Conservation (phyloP, 2,797 vertebrate species). For the Staurois parvus region DNA sequence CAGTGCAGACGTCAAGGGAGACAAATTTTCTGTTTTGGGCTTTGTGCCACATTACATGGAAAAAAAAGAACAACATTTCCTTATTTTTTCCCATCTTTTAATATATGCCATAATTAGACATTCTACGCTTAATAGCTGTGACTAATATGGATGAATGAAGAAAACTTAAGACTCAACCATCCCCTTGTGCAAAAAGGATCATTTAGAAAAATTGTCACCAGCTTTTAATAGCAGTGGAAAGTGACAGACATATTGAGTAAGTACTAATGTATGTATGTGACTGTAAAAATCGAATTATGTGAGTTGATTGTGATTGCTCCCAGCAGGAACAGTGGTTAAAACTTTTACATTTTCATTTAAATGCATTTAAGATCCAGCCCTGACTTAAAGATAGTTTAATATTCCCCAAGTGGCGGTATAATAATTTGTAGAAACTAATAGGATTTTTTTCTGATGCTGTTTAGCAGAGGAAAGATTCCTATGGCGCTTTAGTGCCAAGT, state of each 20-base stretch:
- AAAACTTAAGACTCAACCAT: neutral
- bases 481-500: too few relatives aligned
- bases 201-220: constrained; percentile 6
- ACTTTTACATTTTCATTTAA: constrained; percentile 1
- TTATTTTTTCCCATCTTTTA: neutral
- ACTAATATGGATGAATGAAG: neutral
- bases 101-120: neutral
- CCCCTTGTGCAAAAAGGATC: neutral
- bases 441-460: too few relatives aligned
- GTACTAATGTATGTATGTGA: neutral
- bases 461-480: too few relatives aligned
- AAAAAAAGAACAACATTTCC: neutral
- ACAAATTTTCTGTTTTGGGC: neutral
- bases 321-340: neutral
- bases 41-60: neutral
- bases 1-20: neutral
- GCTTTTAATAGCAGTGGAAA: neutral
- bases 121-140: neutral
- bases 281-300: neutral
- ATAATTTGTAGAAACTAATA: too few relatives aligned
- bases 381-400: too few relatives aligned
- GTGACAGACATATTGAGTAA: neutral
- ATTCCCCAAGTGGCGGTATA: too few relatives aligned
- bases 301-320: constrained; percentile 6
- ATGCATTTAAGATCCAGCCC: too few relatives aligned